These are phyloP conservation scores for Oxycera nigricornis DNA, from an alignment of 2,888 invertebrate genomes.

Conservation along the genomic window DNA sequence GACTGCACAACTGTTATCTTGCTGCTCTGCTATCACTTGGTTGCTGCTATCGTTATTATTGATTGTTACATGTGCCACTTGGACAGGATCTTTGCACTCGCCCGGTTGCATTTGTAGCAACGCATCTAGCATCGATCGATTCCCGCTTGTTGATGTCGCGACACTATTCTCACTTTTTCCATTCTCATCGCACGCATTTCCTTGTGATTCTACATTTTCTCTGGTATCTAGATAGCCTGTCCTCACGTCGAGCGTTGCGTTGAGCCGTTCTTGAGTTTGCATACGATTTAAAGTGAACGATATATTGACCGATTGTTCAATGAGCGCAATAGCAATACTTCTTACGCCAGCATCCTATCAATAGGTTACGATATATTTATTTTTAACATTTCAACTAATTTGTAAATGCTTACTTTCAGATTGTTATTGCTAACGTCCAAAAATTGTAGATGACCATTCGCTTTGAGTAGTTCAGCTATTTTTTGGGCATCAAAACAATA, in stretches of 20 bases:
- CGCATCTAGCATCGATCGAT: conserved; percentile 46
- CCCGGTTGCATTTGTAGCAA: conserved; percentile 33
- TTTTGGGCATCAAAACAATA: conserved; percentile 78
- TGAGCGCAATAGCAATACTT: conserved; percentile 76
- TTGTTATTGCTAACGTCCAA: conserved; percentile 80
- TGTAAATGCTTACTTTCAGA: conserved; percentile 62
- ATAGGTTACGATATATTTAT: conserved; percentile 46
- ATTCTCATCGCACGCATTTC: neutral
- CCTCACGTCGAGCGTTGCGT: neutral
- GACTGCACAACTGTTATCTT: neutral
- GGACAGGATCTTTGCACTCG: conserved; percentile 30
- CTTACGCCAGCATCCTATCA: conserved; percentile 65
- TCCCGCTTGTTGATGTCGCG: neutral
- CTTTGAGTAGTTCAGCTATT: conserved; percentile 75
- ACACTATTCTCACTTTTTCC: neutral
- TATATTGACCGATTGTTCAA: conserved; percentile 67
- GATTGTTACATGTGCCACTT: neutral
- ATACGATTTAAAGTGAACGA: conserved; percentile 37
- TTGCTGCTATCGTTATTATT: conserved; percentile 26
- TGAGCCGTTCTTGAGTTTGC: neutral
- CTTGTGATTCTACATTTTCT: neutral
- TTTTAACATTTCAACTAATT: conserved; percentile 65
- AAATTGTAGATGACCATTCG: conserved; percentile 77
- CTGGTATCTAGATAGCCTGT: neutral
- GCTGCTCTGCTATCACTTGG: neutral